These are phyloP conservation scores for Battus philenor DNA, from an alignment of 1,140 invertebrate genomes.

Conservation along the genomic window DNA sequence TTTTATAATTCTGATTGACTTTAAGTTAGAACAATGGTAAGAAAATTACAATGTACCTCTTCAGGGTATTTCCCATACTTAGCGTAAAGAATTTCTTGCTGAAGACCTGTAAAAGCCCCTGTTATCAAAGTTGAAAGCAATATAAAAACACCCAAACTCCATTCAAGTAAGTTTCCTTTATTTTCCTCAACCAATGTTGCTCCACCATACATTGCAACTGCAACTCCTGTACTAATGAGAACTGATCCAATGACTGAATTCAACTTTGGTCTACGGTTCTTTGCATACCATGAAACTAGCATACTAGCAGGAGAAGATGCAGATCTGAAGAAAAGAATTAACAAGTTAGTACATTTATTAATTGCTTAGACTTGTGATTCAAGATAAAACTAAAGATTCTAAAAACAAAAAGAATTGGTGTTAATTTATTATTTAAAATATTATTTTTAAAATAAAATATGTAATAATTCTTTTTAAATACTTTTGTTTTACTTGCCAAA, in stretches of 20 bases:
- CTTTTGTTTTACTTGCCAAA: too few relatives aligned
- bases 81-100: conserved; percentile 54
- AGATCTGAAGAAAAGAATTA: conserved; percentile 41
- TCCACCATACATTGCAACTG: conserved; percentile 57
- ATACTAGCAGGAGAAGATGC: conserved; percentile 63
- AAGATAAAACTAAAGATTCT: neutral
- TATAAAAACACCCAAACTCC: conserved; percentile 59
- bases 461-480: too few relatives aligned
- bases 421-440: neutral
- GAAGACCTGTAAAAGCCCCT: conserved; percentile 58
- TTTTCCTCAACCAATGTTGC: conserved; percentile 40
- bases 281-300: conserved; percentile 56
- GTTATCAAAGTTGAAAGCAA: conserved; percentile 48
- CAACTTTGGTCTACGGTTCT: conserved; percentile 45
- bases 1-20: too few relatives aligned
- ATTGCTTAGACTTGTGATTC: neutral
- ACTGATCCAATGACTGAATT: conserved; percentile 55
- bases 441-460: too few relatives aligned
- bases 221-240: conserved; percentile 54
- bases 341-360: neutral
- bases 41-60: too few relatives aligned
- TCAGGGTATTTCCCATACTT: conserved; percentile 63
- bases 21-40: too few relatives aligned
- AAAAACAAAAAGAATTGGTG: too few relatives aligned
- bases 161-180: conserved; percentile 43